These are phyloP conservation scores for Ptilonorhynchus violaceus DNA, from an alignment of 2,113 vertebrate species.

Conservation along the genomic window DNA sequence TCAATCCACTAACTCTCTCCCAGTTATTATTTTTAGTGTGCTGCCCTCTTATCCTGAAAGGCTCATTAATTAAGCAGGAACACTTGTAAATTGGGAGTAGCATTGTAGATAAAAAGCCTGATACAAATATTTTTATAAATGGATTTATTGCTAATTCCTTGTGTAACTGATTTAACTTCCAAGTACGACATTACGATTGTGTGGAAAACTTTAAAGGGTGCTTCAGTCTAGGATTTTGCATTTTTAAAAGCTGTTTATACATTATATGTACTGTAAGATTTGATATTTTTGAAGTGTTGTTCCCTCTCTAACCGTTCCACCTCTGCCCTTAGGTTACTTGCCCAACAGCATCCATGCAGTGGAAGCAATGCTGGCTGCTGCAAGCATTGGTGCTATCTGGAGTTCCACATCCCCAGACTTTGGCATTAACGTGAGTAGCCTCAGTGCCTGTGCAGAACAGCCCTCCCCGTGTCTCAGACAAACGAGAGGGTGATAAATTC, in stretches of 20 bases:
- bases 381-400: conserved; percentile 94
- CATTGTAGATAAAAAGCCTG: rapidly evolving
- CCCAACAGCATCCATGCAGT: conserved; percentile 87
- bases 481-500: rapidly evolving
- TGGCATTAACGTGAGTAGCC: conserved; percentile 88
- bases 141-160: not conserved
- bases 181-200: rapidly evolving
- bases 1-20: not conserved
- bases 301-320: not conserved
- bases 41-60: not conserved
- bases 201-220: not conserved
- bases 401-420: conserved; percentile 95
- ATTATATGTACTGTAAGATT: not conserved
- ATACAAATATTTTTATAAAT: not conserved
- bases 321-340: conserved; percentile 81
- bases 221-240: not conserved
- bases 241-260: not conserved
- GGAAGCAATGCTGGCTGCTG: conserved; percentile 91
- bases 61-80: not conserved
- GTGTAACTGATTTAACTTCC: not conserved
- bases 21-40: not conserved
- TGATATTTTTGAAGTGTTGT: not conserved
- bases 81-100: not conserved
- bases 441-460: not conserved
- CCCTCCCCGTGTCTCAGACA: rapidly evolving